Conservation (phyloP, 2,113 vertebrate species). For the Balaenoptera acutorostrata region DNA sequence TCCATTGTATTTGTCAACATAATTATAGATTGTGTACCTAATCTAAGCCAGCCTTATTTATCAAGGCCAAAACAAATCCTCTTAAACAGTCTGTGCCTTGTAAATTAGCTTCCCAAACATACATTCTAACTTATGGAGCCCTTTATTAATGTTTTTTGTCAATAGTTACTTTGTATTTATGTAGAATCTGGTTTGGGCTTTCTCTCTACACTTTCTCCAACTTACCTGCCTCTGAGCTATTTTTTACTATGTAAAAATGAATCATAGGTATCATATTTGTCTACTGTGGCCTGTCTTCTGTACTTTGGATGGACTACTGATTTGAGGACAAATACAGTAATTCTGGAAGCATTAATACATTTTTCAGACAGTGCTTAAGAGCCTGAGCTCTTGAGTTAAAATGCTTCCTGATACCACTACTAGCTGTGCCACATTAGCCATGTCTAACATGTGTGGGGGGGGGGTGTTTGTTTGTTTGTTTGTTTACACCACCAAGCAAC, state of each 20-base stretch:
- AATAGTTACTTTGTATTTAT: slow-evolving; percentile 3
- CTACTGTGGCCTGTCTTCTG: background rate
- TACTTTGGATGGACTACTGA: background rate
- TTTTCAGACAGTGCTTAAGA: background rate
- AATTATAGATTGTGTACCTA: background rate
- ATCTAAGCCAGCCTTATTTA: background rate
- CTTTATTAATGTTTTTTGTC: background rate
- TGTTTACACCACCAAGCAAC: background rate
- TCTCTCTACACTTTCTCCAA: background rate
- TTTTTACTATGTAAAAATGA: background rate
- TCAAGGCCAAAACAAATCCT: background rate
- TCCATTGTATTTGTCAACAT: background rate
- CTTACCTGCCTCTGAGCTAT: background rate
- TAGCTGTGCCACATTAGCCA: background rate
- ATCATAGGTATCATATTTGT: background rate
- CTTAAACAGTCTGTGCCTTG: background rate
- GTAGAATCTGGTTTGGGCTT: background rate
- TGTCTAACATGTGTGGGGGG: too few relatives aligned
- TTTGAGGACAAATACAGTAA: background rate
- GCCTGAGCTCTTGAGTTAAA: background rate
- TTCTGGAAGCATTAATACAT: background rate
- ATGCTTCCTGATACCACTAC: background rate
- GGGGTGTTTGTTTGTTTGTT: background rate
- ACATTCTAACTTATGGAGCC: background rate
- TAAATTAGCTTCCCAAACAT: background rate